Conservation (phyloP, 1,140 invertebrate genomes). For the Cardiocondyla obscurior region DNA sequence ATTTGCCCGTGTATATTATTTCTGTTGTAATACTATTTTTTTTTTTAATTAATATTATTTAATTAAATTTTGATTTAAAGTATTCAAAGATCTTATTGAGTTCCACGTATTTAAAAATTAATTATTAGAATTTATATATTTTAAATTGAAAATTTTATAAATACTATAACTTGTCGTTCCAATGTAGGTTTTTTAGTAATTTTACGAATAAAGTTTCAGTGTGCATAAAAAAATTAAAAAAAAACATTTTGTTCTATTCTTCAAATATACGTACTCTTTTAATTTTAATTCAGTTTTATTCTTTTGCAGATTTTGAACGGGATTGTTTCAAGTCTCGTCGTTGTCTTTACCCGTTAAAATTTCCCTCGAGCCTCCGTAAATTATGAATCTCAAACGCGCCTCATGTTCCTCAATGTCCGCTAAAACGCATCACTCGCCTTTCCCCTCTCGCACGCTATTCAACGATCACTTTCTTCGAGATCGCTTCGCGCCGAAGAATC, state of each 20-base stretch:
- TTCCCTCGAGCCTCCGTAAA: constrained; percentile 20
- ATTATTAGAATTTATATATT: not conserved
- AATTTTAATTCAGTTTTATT: not conserved
- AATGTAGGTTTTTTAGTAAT: not conserved
- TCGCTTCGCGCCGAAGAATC: constrained; percentile 51
- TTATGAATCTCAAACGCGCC: constrained; percentile 22
- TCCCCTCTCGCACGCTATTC: constrained; percentile 26
- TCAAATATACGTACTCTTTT: not conserved
- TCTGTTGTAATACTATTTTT: not conserved
- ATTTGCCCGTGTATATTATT: not conserved
- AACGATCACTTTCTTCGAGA: constrained; percentile 70
- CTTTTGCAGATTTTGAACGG: not conserved
- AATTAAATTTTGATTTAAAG: no score
- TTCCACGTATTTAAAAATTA: no score
- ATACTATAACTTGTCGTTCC: not conserved
- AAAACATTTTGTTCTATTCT: not conserved
- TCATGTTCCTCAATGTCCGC: constrained; percentile 54
- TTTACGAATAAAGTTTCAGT: not conserved
- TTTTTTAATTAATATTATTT: no score
- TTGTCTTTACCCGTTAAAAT: constrained; percentile 26
- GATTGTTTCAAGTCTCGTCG: not conserved
- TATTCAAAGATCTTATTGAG: not conserved
- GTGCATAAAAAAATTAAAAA: not conserved
- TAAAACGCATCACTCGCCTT: constrained; percentile 58
- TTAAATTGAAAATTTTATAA: not conserved